Evolutionary conservation across 2,888 invertebrate genomes (phyloP), one percentile per base, ranked within the genome.

Genomic region (Drosophila koepferae): DNA sequence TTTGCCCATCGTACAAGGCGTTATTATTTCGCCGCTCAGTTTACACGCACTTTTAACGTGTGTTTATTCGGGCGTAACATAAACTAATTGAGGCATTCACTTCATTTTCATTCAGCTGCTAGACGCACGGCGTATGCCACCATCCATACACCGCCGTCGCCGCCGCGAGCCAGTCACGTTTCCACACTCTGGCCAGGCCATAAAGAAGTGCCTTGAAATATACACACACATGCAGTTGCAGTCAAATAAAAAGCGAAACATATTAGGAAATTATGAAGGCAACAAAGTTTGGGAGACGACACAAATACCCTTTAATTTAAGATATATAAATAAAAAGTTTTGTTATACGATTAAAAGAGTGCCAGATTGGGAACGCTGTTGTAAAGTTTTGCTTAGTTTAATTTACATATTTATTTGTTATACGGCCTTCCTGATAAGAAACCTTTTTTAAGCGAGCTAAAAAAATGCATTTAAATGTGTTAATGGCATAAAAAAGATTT

Each of bases 21-120:
- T 77, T 82, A 80, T 89, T 87, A 87, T 85, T 63, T 36, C 58
- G 63, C 66, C 49, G 58, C 55, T 65, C 63, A 89, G 89, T 89
- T 89, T 86, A 77, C 87, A 86, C 90, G 87, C 89, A 90, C 75
- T 81, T 86, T 90, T 81, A 86, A 86, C 74, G 81, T 77, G 80
- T 88, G 90, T 90, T 81, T 90, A 90, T 84, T 84, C 72, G 69
- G 77, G 72, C 74, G 68, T 76, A 86, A 77, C 75, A 72, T 77
- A 76, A 86, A 86, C 89, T 86, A 86, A 86, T 86, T 86, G 90
- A 90, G 80, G 76, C 85, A 89, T 83, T 77, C 72, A 46, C 63
- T 71, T 51, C 40, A 41, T 55, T 59, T 71, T 51, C 40, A 41
- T 53, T 59, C 58, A 48, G 41, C 44, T 40, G 64, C 23, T 20